Conservation (phyloP, 2,113 vertebrate genomes). For the Saimiri boliviensis region DNA sequence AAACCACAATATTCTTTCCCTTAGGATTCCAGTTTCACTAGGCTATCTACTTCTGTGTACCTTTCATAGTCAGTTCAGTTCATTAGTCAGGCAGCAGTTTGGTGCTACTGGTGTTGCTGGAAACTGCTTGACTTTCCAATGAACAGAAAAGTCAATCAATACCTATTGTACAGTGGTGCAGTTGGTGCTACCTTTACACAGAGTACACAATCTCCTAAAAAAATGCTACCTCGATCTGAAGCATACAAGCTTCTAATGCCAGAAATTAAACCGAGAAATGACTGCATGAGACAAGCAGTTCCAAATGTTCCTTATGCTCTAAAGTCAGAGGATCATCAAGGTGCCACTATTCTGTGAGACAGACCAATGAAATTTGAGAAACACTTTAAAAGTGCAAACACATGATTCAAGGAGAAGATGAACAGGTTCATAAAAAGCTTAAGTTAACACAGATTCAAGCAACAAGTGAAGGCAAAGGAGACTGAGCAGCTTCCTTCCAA, state of each 20-base stretch:
- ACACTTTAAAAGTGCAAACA: conserved; percentile 94
- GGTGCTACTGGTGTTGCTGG: conserved; percentile 85
- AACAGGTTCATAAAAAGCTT: conserved; percentile 94
- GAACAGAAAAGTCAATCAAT: conserved; percentile 78
- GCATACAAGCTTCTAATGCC: conserved; percentile 84
- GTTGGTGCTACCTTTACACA: conserved; percentile 80
- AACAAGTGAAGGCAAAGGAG: conserved; percentile 89
- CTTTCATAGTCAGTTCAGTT: conserved; percentile 90
- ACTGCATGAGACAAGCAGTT: conserved; percentile 86
- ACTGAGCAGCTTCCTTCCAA: conserved; percentile 86
- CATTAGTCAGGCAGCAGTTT: conserved; percentile 87
- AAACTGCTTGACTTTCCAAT: conserved; percentile 85
- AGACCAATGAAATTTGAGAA: conserved; percentile 95
- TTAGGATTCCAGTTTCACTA: conserved; percentile 91
- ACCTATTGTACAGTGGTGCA: conserved; percentile 82
- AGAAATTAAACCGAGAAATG: conserved; percentile 86
- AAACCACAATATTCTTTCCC: conserved; percentile 90
- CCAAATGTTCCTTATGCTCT: conserved; percentile 76
- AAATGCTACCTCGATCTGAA: conserved; percentile 85
- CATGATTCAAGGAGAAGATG: conserved; percentile 93
- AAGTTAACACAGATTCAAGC: conserved; percentile 89
- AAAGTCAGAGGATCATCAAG: conserved; percentile 87
- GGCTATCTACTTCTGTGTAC: conserved; percentile 86
- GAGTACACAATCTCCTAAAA: conserved; percentile 82
- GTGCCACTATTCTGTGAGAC: conserved; percentile 87